A percentile compares a stretch with the other conserved stretches of the same genome.
Conservation (phyloP, 2,888 invertebrate genomes). For the Macroteleia sp. region DNA sequence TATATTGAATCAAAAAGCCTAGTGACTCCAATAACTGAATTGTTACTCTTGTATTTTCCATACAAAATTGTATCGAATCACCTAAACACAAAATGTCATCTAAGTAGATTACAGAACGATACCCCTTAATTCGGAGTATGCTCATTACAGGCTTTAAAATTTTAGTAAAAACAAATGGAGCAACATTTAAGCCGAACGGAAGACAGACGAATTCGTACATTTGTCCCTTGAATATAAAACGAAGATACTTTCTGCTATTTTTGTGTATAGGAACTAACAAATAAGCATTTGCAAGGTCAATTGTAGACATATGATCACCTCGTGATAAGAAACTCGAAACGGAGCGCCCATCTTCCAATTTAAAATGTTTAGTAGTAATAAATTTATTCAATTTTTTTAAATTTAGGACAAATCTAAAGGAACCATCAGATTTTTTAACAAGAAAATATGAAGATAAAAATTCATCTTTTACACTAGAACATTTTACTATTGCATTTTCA, state of each 20-base stretch:
- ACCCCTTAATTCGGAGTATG: not conserved
- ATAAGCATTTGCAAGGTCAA: slow-evolving; percentile 36
- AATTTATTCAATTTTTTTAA: slow-evolving; percentile 52
- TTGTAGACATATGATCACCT: slow-evolving; percentile 38
- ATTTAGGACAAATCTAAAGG: slow-evolving; percentile 50
- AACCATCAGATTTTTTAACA: slow-evolving; percentile 39
- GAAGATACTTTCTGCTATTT: slow-evolving; percentile 5
- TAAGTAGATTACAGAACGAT: slow-evolving; percentile 4
- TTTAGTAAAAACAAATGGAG: slow-evolving; percentile 16
- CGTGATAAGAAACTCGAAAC: slow-evolving; percentile 21
- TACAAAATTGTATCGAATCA: not conserved
- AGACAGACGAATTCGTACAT: slow-evolving; percentile 14
- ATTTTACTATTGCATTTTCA: slow-evolving; percentile 22
- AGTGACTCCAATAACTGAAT: not conserved
- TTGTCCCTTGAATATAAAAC: slow-evolving; percentile 5
- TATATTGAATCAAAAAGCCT: slow-evolving; percentile 3
- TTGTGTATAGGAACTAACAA: not conserved
- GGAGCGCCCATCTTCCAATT: slow-evolving; percentile 53
- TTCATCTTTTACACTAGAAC: slow-evolving; percentile 17
- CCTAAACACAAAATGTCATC: not conserved
- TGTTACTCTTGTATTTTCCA: not conserved
- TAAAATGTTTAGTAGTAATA: slow-evolving; percentile 47
- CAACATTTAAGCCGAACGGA: slow-evolving; percentile 1
- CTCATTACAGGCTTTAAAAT: not conserved
- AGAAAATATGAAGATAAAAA: slow-evolving; percentile 50